Evolutionary conservation across 2,797 vertebrate genomes (phyloP).

Genomic region (Silurus aristotelis): DNA sequence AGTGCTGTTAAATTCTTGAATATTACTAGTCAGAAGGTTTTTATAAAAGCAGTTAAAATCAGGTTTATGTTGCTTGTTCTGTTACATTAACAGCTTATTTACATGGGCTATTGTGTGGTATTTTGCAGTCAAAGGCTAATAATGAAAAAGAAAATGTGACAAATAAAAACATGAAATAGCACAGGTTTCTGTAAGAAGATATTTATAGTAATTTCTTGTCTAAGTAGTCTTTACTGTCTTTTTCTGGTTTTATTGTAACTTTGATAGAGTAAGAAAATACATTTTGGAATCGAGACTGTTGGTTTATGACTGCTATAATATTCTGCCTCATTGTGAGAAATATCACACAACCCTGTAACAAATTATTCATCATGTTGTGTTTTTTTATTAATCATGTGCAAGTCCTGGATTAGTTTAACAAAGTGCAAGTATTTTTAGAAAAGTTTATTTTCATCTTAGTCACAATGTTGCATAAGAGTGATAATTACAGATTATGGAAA

Average conservation of each 20-base stretch:
- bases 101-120: not conserved
- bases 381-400: no score
- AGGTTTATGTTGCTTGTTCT: not conserved
- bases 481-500: constrained; percentile 14
- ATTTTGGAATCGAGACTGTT: not conserved
- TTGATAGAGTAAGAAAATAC: not conserved
- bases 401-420: not conserved
- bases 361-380: not conserved
- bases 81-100: not conserved
- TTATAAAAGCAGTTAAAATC: not conserved
- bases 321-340: not conserved
- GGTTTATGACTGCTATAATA: not conserved
- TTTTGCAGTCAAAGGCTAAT: not conserved
- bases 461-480: not conserved
- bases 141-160: not conserved
- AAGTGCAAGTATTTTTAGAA: constrained; percentile 1
- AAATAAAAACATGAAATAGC: not conserved
- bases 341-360: not conserved
- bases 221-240: not conserved
- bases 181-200: not conserved
- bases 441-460: not conserved
- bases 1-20: not conserved
- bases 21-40: not conserved
- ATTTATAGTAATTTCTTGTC: not conserved
- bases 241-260: not conserved